Base-by-base conservation (phyloP, 35 echinoderm and acorn worm genomes). In the Nesometra sesokonis region DNA sequence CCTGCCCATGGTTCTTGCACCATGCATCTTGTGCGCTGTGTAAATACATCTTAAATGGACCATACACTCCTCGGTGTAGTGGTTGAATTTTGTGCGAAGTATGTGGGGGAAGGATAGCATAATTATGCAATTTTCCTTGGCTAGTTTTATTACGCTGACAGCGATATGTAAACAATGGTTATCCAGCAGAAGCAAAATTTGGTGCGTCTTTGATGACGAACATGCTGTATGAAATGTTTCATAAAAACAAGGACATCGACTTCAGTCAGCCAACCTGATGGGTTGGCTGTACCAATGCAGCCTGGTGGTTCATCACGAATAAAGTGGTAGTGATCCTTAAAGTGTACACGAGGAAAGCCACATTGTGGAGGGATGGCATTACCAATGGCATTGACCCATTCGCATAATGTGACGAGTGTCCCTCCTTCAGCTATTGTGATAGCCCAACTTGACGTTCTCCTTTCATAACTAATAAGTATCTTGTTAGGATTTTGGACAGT, bases 231-330 rank as follows among this genome's bases (percentile, higher is more conserved):
- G 23, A 78, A 78, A 5, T 78, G 32, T 5, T 78, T 78, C 5
- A 78, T 57, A 30, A 85, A 85, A 0, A 85, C 21, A 0, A 79
- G 4, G 84, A 90, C 84, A 79, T 90, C 32, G 0, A 78, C 76
- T 78, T 52, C 82, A 31, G 76, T 83, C 82, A 90, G 78, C 67
- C 88, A 85, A 40, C 82, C 88, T 37, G 88, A 83, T 23, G 40
- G 32, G 78, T 90, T 85, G 0, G 47, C 82, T 23, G 82, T 29
- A 8, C 86, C 78, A 30, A 78, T 35, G 37, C 37, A 17, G 37
- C 85, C 52, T 21, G 57, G 30, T 86, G 85, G 76, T 52, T 57
- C 85, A 86, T 78, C 85, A 11, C 52, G 7, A 17, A 86, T 29
- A 31, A 86, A 77, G 29, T 86, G 57, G n/a, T n/a, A n/a, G n/a